Evolutionary conservation across 2,797 vertebrate genomes (phyloP).

Genomic region (Notamacropus eugenii): DNA sequence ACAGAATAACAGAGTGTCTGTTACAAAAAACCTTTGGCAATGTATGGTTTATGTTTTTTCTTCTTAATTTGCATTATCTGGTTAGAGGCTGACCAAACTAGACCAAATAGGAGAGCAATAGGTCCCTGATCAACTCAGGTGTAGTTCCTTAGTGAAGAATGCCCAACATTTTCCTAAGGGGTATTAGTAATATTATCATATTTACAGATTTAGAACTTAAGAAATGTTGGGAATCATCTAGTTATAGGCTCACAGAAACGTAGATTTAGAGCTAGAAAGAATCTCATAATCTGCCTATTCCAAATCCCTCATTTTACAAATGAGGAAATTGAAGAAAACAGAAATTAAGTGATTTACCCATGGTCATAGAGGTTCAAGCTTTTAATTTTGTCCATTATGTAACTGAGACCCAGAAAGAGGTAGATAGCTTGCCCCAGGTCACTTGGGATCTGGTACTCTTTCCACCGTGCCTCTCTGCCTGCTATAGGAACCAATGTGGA

Average conservation of each 20-base stretch:
- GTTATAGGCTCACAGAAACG: background rate
- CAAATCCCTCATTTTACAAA: background rate
- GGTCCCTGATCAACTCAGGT: slow-evolving; percentile 11
- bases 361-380: background rate
- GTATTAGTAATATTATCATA: background rate
- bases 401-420: background rate
- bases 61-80: slow-evolving; percentile 29
- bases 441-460: background rate
- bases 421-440: background rate
- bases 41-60: slow-evolving; percentile 42
- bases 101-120: background rate
- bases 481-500: background rate
- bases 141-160: background rate
- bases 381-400: background rate
- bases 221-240: background rate
- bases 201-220: background rate
- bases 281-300: background rate
- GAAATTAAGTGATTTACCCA: background rate
- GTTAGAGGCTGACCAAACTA: background rate
- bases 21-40: background rate
- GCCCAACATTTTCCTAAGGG: background rate
- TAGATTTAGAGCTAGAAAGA: background rate
- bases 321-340: background rate
- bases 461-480: background rate
- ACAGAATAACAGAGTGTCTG: background rate